phyloP scores from a whole-genome alignment of 2,113 vertebrate species.

The Engystomops pustulosus region DNA sequence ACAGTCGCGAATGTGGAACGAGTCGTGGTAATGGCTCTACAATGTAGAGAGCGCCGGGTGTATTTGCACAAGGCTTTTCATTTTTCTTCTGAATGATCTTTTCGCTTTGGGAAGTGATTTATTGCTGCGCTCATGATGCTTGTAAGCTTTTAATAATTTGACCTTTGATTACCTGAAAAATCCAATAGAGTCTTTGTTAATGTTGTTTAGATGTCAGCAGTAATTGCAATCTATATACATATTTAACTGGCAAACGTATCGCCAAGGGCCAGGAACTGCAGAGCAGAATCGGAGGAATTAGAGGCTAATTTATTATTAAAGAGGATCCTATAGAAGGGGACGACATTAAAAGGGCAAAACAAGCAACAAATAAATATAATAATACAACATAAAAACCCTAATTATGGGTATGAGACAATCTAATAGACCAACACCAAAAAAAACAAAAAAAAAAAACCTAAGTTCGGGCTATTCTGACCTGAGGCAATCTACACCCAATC shows the following conservation, averaged over 20 bases:
- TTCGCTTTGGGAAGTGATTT: conserved; percentile 27
- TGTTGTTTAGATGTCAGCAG: conserved; percentile 75
- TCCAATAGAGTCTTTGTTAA: conserved; percentile 72
- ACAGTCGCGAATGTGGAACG: not conserved
- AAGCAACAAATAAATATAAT: too few species aligned
- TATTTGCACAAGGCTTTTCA: not conserved
- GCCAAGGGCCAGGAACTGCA: conserved; percentile 79
- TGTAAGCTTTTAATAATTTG: conserved; percentile 68
- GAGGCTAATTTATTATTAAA: conserved; percentile 53
- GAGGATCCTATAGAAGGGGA: not conserved
- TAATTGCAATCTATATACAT: conserved; percentile 80
- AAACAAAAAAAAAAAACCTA: too few species aligned
- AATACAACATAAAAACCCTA: too few species aligned
- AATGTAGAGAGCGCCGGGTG: too few species aligned
- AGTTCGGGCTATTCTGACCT: too few species aligned
- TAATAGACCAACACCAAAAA: too few species aligned
- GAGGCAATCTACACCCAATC: too few species aligned
- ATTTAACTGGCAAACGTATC: conserved; percentile 75
- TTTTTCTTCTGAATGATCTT: conserved; percentile 14
- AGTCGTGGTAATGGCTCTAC: not conserved
- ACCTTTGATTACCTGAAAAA: conserved; percentile 72
- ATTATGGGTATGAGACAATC: too few species aligned
- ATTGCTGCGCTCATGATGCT: conserved; percentile 40
- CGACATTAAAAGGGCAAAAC: not conserved
- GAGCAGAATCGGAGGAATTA: conserved; percentile 78